A percentile compares a stretch with the other conserved stretches of the same genome.
phyloP scores from a whole-genome alignment of 1,140 invertebrate species.

The Babylonia areolata region DNA sequence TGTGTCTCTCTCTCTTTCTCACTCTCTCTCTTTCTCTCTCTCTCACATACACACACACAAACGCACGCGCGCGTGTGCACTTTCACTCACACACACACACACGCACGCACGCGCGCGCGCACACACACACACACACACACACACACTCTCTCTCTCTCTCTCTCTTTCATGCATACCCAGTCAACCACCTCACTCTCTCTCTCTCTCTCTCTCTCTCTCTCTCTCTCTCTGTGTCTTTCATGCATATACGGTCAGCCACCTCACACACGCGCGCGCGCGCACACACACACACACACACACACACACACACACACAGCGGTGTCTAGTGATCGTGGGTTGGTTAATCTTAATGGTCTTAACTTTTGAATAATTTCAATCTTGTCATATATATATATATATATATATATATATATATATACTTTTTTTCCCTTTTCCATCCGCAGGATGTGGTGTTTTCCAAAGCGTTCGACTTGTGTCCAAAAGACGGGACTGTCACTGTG shows the following conservation, averaged over 20 bases:
- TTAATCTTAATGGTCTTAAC: too few relatives aligned
- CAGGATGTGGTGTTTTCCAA: constrained; percentile 62
- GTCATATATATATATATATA: too few relatives aligned
- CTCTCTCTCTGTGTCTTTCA: too few relatives aligned
- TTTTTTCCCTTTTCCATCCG: constrained; percentile 29
- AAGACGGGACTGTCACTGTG: constrained; percentile 58
- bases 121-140: neutral
- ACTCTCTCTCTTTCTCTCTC: too few relatives aligned
- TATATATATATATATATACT: too few relatives aligned
- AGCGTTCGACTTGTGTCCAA: constrained; percentile 63
- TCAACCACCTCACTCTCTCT: neutral
- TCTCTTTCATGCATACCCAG: neutral
- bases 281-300: neutral
- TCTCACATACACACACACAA: neutral
- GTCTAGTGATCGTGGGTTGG: too few relatives aligned
- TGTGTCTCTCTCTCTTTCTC: too few relatives aligned
- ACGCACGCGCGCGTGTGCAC: neutral
- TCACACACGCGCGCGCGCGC: neutral
- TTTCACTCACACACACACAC: neutral
- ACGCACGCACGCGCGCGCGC: neutral
- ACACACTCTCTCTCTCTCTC: neutral
- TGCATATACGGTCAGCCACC: neutral
- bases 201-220: neutral
- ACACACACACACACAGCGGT: neutral
- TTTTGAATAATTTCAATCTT: too few relatives aligned